phyloP scores from a whole-genome alignment of 1,140 invertebrate genomes.

The Scaptomyza graminum region DNA sequence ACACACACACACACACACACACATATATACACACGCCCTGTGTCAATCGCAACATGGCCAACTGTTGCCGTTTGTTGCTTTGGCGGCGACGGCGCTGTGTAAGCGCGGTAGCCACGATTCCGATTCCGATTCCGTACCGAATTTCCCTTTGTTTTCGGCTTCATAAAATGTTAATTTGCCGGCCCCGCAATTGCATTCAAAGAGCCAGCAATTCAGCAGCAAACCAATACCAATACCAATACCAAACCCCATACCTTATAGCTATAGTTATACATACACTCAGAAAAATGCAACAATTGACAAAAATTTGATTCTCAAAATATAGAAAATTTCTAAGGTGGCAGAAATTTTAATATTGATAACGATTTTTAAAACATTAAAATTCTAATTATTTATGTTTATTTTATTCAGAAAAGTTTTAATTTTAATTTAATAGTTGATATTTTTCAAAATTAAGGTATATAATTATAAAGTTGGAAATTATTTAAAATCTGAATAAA shows the following conservation, averaged over 20 bases:
- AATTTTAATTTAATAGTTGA: too few species aligned
- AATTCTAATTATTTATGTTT: too few species aligned
- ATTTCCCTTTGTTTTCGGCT: conserved; percentile 80
- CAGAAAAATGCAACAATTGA: not conserved
- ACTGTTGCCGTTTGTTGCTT: conserved; percentile 49
- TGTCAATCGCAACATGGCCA: conserved; percentile 3
- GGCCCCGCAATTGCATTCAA: conserved; percentile 74
- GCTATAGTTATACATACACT: not conserved
- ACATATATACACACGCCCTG: not conserved
- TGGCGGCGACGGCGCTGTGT: conserved; percentile 65
- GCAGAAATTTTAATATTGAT: too few species aligned
- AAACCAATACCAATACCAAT: conserved; percentile 7
- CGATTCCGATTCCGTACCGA: conserved; percentile 76
- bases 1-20: not conserved
- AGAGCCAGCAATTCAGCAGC: conserved; percentile 13
- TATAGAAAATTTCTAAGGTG: too few species aligned
- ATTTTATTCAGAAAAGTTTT: too few species aligned
- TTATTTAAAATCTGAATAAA: too few species aligned
- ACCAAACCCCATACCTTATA: not conserved
- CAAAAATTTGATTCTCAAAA: not conserved
- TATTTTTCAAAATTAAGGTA: too few species aligned
- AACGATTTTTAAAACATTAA: too few species aligned
- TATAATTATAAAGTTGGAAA: too few species aligned
- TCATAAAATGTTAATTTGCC: conserved; percentile 82
- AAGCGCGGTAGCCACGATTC: conserved; percentile 78